phyloP scores from a whole-genome alignment of 2,888 invertebrate genomes.

The Ectemnius cavifrons region DNA sequence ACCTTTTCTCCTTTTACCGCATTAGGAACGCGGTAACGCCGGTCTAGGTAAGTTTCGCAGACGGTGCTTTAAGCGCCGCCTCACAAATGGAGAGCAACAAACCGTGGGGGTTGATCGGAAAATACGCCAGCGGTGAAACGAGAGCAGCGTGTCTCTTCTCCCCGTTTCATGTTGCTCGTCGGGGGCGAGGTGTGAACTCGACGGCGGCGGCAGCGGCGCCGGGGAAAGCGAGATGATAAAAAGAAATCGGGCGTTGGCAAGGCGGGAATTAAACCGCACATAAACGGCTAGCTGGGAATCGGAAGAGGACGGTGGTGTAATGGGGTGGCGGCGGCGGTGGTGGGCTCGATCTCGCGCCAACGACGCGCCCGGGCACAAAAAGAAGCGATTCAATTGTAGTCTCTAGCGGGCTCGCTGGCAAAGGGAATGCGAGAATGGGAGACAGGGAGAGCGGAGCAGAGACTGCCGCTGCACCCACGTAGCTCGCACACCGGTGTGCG shows the following conservation, averaged over 20 bases:
- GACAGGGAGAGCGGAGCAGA: conserved; percentile 12
- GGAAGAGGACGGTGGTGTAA: conserved; percentile 3
- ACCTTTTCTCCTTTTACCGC: conserved; percentile 1
- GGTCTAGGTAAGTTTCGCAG: too few species aligned
- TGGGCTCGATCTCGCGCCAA: conserved; percentile 8
- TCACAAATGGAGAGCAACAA: too few species aligned
- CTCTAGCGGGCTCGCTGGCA: background rate
- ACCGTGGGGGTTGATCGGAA: too few species aligned
- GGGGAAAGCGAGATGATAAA: conserved; percentile 4
- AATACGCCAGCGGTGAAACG: too few species aligned
- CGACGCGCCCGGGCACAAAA: conserved; percentile 7
- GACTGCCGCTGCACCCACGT: background rate
- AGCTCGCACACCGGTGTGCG: conserved; percentile 15
- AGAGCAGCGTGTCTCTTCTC: too few species aligned
- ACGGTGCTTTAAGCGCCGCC: too few species aligned
- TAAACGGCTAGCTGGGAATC: conserved; percentile 3
- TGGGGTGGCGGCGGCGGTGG: background rate
- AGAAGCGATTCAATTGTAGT: conserved; percentile 13
- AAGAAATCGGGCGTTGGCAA: conserved; percentile 11
- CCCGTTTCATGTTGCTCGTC: too few species aligned
- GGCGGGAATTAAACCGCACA: conserved; percentile 10
- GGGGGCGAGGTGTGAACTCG: background rate
- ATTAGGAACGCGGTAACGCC: too few species aligned
- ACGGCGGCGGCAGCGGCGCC: background rate
- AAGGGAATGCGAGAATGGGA: conserved; percentile 14